Evolutionary conservation across 2,888 invertebrate genomes (phyloP).

Genomic region (Amiota mariae): DNA sequence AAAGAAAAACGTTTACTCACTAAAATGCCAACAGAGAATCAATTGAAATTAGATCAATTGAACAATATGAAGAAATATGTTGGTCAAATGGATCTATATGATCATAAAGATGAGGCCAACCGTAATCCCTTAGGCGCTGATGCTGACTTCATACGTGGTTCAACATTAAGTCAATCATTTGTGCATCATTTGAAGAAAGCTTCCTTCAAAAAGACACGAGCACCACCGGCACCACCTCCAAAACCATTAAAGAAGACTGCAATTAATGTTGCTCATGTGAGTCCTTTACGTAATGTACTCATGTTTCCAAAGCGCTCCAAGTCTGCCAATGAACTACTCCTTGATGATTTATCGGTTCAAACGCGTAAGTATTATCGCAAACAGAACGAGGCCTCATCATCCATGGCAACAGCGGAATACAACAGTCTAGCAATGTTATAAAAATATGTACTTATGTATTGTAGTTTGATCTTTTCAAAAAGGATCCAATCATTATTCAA

Average conservation of each 20-base stretch:
- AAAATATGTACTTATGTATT: background rate
- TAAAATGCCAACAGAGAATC: constrained; percentile 59
- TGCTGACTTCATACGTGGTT: constrained; percentile 70
- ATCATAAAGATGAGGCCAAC: constrained; percentile 31
- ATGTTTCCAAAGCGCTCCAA: constrained; percentile 67
- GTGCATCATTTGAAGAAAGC: constrained; percentile 65
- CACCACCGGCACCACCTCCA: constrained; percentile 53
- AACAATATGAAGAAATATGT: constrained; percentile 54
- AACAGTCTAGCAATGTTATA: constrained; percentile 23
- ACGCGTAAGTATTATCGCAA: constrained; percentile 66
- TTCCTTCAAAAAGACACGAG: constrained; percentile 58
- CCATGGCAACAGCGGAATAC: background rate
- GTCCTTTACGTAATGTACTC: constrained; percentile 54
- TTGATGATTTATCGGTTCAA: constrained; percentile 66
- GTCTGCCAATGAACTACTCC: constrained; percentile 67
- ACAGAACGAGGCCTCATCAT: constrained; percentile 29
- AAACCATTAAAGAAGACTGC: constrained; percentile 33
- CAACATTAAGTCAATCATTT: constrained; percentile 73
- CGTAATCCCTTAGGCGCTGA: constrained; percentile 20
- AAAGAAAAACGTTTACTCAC: constrained; percentile 38
- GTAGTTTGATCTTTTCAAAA: background rate
- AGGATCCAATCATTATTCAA: background rate
- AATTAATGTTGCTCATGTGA: constrained; percentile 54
- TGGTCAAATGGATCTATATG: constrained; percentile 54
- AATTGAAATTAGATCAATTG: constrained; percentile 48